Evolutionary conservation across 2,888 invertebrate genomes (phyloP).

Genomic region (Dione juno): DNA sequence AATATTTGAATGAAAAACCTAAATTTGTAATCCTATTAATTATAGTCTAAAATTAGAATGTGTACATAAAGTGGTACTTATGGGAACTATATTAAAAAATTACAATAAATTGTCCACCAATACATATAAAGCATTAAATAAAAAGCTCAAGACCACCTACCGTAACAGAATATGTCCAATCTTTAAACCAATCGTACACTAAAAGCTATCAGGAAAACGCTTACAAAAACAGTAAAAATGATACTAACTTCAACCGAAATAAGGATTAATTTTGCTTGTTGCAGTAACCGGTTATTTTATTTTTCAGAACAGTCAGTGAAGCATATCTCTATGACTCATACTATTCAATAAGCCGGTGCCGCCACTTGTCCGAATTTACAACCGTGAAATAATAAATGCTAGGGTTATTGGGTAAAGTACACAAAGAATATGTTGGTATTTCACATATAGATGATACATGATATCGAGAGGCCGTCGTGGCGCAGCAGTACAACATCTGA

Average conservation of each 20-base stretch:
- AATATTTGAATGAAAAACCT: no score
- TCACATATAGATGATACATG: background rate
- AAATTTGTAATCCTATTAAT: no score
- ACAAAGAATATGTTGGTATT: slow-evolving; percentile 30
- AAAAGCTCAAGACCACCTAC: slow-evolving; percentile 60
- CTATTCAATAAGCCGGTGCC: slow-evolving; percentile 75
- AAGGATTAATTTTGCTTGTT: slow-evolving; percentile 29
- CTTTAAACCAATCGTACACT: slow-evolving; percentile 38
- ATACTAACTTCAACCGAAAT: background rate
- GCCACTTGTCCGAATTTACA: slow-evolving; percentile 61
- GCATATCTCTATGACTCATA: slow-evolving; percentile 75
- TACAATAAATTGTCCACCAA: slow-evolving; percentile 57
- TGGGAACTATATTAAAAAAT: slow-evolving; percentile 23
- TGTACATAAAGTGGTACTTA: slow-evolving; percentile 18
- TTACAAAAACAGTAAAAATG: slow-evolving; percentile 13
- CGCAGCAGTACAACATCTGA: no score
- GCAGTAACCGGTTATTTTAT: slow-evolving; percentile 30
- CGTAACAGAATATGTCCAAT: slow-evolving; percentile 56
- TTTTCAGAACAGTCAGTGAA: slow-evolving; percentile 70
- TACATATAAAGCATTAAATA: slow-evolving; percentile 71
- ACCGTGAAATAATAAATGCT: slow-evolving; percentile 58
- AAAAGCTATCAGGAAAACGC: slow-evolving; percentile 20
- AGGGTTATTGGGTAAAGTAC: slow-evolving; percentile 47
- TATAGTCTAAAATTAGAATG: no score
- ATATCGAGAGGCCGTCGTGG: background rate